These are phyloP conservation scores for Laticauda laticaudata DNA, from an alignment of 2,113 vertebrate species.

Conservation along the genomic window DNA sequence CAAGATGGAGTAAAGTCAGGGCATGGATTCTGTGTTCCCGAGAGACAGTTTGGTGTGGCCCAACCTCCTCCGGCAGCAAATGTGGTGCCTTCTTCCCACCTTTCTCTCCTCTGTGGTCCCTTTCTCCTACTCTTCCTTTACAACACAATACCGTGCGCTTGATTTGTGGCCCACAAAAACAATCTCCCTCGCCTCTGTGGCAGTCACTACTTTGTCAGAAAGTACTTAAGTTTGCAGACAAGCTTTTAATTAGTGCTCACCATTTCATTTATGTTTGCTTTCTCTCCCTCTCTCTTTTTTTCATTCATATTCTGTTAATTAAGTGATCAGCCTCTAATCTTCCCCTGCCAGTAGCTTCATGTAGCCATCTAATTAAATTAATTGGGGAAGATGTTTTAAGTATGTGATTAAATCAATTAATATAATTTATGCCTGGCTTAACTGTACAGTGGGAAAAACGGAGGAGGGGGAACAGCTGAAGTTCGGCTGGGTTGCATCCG, in stretches of 20 bases:
- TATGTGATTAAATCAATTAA: slow-evolving; percentile 99
- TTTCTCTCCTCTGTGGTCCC: slow-evolving; percentile 45
- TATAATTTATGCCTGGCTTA: slow-evolving; percentile 99
- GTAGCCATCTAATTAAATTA: slow-evolving; percentile 99
- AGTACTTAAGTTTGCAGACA: slow-evolving; percentile 90
- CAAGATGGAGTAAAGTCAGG: background rate
- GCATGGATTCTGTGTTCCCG: background rate
- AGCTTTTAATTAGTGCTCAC: slow-evolving; percentile 96
- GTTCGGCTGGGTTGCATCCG: slow-evolving; percentile 79
- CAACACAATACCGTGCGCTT: slow-evolving; percentile 73
- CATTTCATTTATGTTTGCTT: slow-evolving; percentile 93
- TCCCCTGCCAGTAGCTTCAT: slow-evolving; percentile 97
- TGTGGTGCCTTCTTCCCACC: background rate
- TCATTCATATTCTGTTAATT: slow-evolving; percentile 99
- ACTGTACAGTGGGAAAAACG: slow-evolving; percentile 81
- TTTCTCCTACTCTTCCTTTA: slow-evolving; percentile 20
- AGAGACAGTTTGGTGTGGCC: background rate
- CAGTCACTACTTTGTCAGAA: slow-evolving; percentile 88
- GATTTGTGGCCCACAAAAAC: slow-evolving; percentile 71
- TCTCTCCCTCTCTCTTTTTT: slow-evolving; percentile 67
- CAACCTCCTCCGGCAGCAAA: background rate
- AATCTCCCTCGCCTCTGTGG: slow-evolving; percentile 73
- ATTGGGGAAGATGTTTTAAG: slow-evolving; percentile 99
- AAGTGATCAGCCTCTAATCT: slow-evolving; percentile 95
- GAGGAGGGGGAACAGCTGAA: slow-evolving; percentile 70